Percentiles rank a stretch among this genome's conserved stretches.
Conservation (phyloP, 2,797 vertebrate genomes). For the Aselliscus stoliczkanus region DNA sequence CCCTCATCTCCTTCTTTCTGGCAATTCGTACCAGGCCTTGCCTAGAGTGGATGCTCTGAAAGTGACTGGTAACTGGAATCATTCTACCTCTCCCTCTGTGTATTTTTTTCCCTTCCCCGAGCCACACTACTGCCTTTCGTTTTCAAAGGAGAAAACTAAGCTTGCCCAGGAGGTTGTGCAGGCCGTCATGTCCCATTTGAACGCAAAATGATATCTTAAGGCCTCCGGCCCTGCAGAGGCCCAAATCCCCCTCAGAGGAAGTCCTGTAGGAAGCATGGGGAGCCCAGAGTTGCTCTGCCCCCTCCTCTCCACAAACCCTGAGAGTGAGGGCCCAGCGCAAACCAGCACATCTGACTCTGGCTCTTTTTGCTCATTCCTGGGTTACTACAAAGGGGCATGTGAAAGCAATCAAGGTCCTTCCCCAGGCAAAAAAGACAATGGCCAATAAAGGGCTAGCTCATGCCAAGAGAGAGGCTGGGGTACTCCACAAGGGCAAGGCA, state of each 20-base stretch:
- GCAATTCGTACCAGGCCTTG: not conserved
- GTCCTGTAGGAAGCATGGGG: not conserved
- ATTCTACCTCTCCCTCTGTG: not conserved
- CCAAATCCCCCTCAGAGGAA: not conserved
- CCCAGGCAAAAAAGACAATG: not conserved
- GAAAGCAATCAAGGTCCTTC: not conserved
- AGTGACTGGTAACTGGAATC: not conserved
- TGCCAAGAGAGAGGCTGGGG: not conserved
- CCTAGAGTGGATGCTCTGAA: not conserved
- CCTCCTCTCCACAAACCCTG: not conserved
- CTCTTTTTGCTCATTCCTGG: not conserved
- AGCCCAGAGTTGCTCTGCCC: not conserved
- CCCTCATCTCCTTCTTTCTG: not conserved
- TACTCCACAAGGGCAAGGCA: not conserved
- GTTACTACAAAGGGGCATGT: not conserved
- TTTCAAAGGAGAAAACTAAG: not conserved
- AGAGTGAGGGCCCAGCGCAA: not conserved
- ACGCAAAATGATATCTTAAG: not conserved
- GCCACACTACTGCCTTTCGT: not conserved
- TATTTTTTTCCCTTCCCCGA: not conserved
- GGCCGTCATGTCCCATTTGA: not conserved
- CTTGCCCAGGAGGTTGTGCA: not conserved
- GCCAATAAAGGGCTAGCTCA: not conserved
- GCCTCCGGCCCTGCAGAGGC: not conserved
- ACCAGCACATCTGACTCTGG: not conserved